phyloP scores from a whole-genome alignment of 2,888 invertebrate genomes.

The Oligia strigilis region DNA sequence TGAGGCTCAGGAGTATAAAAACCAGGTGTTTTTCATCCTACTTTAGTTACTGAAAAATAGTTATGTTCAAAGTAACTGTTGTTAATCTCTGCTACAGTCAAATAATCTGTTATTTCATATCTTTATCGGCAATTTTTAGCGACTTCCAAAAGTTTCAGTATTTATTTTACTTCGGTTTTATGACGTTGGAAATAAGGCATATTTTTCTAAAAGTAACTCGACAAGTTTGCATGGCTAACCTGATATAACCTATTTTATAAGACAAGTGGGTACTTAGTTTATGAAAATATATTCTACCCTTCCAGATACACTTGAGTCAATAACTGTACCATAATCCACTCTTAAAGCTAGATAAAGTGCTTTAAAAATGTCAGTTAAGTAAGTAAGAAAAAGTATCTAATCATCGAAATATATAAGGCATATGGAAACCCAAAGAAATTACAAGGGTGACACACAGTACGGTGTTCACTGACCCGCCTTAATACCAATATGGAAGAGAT shows the following conservation, averaged over 20 bases:
- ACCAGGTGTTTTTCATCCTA: background rate
- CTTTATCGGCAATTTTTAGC: background rate
- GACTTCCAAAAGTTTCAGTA: background rate
- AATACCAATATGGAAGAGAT: slow-evolving; percentile 59
- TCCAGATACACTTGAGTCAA: background rate
- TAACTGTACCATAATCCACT: background rate
- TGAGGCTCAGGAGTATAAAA: background rate
- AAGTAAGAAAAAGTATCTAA: background rate
- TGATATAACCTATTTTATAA: background rate
- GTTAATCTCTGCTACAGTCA: background rate
- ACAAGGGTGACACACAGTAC: slow-evolving; percentile 29
- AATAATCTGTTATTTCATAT: background rate
- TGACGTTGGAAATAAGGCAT: background rate
- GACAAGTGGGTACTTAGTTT: background rate
- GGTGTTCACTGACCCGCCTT: slow-evolving; percentile 54
- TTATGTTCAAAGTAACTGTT: background rate
- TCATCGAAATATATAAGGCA: slow-evolving; percentile 11
- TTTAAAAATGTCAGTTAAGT: background rate
- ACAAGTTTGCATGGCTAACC: background rate
- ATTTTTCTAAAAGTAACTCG: background rate
- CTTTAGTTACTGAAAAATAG: background rate
- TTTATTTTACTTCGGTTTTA: background rate
- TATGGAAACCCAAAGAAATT: slow-evolving; percentile 21
- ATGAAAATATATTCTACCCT: background rate
- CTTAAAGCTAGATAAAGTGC: too few species aligned